Evolutionary conservation across 2,797 vertebrate genomes (phyloP).

Genomic region (Falco biarmicus): DNA sequence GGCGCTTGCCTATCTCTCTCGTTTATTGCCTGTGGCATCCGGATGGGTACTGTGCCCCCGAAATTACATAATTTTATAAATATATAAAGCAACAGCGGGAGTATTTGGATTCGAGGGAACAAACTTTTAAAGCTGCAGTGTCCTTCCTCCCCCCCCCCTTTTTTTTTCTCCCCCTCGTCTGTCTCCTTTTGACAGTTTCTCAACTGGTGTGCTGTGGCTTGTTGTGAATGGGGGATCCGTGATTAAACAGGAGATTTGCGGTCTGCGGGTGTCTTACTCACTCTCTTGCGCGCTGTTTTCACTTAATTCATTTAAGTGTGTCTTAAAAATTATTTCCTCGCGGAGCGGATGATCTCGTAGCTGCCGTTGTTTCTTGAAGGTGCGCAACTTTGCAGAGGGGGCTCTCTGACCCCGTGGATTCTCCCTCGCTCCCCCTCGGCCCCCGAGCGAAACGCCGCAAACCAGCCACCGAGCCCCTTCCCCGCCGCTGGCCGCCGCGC

Average conservation of each 20-base stretch:
- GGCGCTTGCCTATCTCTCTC: background rate
- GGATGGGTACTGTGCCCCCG: constrained; percentile 47
- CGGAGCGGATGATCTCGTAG: constrained; percentile 12
- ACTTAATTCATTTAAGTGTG: constrained; percentile 34
- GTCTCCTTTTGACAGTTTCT: constrained; percentile 67
- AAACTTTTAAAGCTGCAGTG: constrained; percentile 81
- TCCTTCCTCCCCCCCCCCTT: constrained; percentile 45
- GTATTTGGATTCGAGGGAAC: constrained; percentile 70
- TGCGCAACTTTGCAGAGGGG: constrained; percentile 60
- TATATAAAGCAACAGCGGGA: constrained; percentile 63
- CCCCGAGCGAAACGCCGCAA: background rate
- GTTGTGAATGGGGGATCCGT: constrained; percentile 45
- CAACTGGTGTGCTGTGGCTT: constrained; percentile 37
- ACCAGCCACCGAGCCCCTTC: background rate
- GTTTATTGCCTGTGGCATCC: background rate
- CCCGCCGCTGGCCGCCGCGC: background rate
- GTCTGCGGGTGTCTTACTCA: constrained; percentile 47
- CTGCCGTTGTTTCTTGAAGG: background rate
- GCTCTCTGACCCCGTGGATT: background rate
- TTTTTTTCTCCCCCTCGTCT: constrained; percentile 56
- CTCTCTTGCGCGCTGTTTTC: background rate
- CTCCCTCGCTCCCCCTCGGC: background rate
- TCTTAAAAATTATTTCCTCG: background rate
- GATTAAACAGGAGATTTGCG: constrained; percentile 39
- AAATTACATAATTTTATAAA: constrained; percentile 72